A percentile compares a stretch with the other conserved stretches of the same genome.
Conservation (phyloP, 2,113 vertebrate species). For the Tamias sibiricus region DNA sequence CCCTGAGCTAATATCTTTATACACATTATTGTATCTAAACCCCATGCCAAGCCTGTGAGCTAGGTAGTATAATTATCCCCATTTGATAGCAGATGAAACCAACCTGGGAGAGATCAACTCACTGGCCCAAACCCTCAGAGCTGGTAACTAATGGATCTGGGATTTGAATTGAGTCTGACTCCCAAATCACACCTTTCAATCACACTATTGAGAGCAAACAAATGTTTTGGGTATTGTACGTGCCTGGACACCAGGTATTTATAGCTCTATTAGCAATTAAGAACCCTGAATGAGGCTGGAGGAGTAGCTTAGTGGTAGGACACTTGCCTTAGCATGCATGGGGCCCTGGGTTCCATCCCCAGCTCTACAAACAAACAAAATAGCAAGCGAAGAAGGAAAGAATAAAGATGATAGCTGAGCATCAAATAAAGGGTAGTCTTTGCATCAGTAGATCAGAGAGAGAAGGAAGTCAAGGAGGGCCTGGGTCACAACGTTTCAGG, state of each 20-base stretch:
- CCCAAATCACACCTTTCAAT: background rate
- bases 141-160: background rate
- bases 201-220: background rate
- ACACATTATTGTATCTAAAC: background rate
- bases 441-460: background rate
- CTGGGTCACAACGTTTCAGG: background rate
- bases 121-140: background rate
- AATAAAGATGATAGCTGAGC: background rate
- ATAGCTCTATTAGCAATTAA: background rate
- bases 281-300: background rate
- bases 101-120: background rate
- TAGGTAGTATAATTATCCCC: background rate
- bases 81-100: constrained; percentile 1
- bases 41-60: background rate
- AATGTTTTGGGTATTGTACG: background rate
- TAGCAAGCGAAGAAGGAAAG: background rate
- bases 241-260: background rate
- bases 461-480: background rate
- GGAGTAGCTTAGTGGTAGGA: background rate
- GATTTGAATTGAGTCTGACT: background rate
- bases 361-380: background rate
- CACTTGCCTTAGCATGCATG: background rate
- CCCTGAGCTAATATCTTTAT: background rate
- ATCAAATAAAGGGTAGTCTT: background rate
- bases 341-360: background rate